Base-by-base conservation (phyloP, 2,797 vertebrate genomes). In the Delichon dasypus region DNA sequence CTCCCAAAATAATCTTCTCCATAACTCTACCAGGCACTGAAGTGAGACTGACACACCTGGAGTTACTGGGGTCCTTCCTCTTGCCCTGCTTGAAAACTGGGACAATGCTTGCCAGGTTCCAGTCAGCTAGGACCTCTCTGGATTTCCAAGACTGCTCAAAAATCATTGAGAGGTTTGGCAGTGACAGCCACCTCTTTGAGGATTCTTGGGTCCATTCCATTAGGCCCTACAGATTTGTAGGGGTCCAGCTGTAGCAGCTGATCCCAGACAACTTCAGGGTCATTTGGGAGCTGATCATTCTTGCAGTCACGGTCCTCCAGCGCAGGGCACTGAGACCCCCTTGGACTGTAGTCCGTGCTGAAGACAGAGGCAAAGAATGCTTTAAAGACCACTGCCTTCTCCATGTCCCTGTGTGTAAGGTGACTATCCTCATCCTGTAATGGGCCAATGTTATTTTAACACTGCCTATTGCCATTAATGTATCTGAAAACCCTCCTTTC, bases 21-120 rank as follows among this genome's bases (percentile, higher is more conserved):
- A 16, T n/a, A n/a, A 32, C 32, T 75, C 15, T 32, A n/a, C 15
- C 38, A 38, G 45, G 16, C 27, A 38, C 18, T n/a, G 27, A 76
- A 67, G 13, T n/a, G 27, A 67, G 18, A 68, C 27, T 38, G 54
- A 45, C 22, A 55, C 8, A 22, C 7, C 13, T 20, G 16, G 13
- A 23, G 13, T 38, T 60, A 38, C 32, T n/a, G 32, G 18, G 7
- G 12, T n/a, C 15, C n/a, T 58, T 36, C 45, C 40, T 60, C 27
- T 51, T 44, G 38, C 12, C 10, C 8, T 45, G 60, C 54, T 53
- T 38, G 19, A 51, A 67, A 51, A 51, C 1, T 10, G 5, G 71
- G 22, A 13, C 6, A 58, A 60, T 0, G n/a, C 0, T 11, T 53
- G 1, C 15, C 72, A 67, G 15, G 12, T 67, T 45, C 27, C n/a